Percentiles rank a stretch among this genome's conserved stretches.
These are phyloP conservation scores for Peromyscus leucopus DNA, from an alignment of 2,113 vertebrate genomes.

Conservation along the genomic window DNA sequence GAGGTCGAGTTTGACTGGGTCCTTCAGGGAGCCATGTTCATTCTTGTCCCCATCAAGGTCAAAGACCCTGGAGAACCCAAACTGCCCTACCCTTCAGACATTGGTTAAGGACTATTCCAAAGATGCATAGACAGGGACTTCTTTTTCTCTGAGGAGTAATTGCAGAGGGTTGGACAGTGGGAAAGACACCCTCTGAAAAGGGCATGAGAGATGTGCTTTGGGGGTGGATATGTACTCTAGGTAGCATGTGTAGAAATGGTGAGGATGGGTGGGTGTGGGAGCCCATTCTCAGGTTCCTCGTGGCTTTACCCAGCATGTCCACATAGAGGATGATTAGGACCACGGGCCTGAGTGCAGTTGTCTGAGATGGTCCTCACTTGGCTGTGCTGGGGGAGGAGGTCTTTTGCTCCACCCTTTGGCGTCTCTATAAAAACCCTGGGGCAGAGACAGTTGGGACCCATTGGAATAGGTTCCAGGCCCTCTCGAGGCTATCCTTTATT, in stretches of 20 bases:
- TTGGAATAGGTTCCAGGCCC: no score
- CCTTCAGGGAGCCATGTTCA: neutral
- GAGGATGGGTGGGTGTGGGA: neutral
- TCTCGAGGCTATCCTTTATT: no score
- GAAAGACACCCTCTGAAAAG: neutral
- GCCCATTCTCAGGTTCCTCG: no score
- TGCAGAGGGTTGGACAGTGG: neutral
- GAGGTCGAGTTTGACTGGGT: neutral
- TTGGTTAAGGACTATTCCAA: neutral
- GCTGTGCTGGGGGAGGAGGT: no score
- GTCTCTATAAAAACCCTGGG: no score
- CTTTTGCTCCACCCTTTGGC: no score
- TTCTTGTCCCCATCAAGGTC: neutral
- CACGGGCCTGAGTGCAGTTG: no score
- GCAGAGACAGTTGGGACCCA: no score
- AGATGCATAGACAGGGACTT: neutral
- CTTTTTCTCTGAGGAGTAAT: neutral
- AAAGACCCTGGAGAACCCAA: neutral
- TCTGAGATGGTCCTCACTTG: no score
- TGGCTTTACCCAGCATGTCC: no score
- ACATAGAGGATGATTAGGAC: no score
- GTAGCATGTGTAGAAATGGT: neutral
- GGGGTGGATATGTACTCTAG: neutral
- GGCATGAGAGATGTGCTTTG: neutral
- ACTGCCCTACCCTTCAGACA: neutral